Conservation (phyloP, 2,113 vertebrate genomes). For the Epinephelus cyanopodus region DNA sequence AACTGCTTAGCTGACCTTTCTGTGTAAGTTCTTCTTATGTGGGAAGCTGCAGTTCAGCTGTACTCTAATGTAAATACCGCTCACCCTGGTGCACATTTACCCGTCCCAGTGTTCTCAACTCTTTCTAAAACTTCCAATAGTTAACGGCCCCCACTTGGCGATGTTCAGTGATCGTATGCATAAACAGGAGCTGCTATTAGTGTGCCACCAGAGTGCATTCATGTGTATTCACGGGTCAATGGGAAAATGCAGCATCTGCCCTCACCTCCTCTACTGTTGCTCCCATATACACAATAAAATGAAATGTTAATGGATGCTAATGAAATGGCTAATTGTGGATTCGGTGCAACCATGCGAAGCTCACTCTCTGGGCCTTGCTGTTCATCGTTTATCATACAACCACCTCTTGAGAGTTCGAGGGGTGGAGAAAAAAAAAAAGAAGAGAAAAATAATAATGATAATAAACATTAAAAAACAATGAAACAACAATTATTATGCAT, state of each 20-base stretch:
- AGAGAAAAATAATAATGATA: constrained; percentile 41
- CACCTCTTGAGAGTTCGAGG: constrained; percentile 64
- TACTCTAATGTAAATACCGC: background rate
- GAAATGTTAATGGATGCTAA: constrained; percentile 86
- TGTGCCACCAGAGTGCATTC: constrained; percentile 53
- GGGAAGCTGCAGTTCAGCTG: background rate
- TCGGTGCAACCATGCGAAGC: constrained; percentile 74
- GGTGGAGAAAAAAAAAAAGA: constrained; percentile 15
- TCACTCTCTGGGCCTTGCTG: constrained; percentile 66
- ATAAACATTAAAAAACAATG: constrained; percentile 73
- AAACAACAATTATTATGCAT: constrained; percentile 66
- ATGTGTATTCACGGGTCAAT: constrained; percentile 79
- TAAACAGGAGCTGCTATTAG: constrained; percentile 64
- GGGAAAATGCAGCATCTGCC: constrained; percentile 72
- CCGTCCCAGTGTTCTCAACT: background rate
- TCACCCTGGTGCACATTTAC: background rate
- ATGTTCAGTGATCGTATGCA: constrained; percentile 57
- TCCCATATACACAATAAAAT: constrained; percentile 80
- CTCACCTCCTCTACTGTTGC: constrained; percentile 65
- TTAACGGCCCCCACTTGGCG: constrained; percentile 37
- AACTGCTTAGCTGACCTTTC: background rate
- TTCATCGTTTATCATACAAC: constrained; percentile 73
- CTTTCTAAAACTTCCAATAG: constrained; percentile 40
- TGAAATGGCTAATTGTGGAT: constrained; percentile 85
- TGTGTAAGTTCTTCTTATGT: background rate